These are phyloP conservation scores for Portunus trituberculatus DNA, from an alignment of 1,140 invertebrate species.

Conservation along the genomic window DNA sequence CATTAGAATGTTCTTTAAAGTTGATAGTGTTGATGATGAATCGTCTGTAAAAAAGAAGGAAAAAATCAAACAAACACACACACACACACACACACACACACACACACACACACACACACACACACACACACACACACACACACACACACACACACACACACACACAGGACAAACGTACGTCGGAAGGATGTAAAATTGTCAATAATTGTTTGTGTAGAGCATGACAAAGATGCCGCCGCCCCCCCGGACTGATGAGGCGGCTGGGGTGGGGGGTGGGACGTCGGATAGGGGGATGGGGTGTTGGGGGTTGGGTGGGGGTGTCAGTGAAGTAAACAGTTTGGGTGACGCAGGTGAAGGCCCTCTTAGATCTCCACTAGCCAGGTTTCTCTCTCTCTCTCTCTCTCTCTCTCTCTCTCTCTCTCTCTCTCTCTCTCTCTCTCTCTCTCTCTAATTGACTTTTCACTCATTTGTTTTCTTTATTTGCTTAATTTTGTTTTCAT, in stretches of 20 bases:
- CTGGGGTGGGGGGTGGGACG: background rate
- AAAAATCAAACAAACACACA: background rate
- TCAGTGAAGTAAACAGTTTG: slow-evolving; percentile 65
- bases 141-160: background rate
- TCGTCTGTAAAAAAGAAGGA: background rate
- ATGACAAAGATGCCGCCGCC: slow-evolving; percentile 67
- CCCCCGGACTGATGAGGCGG: background rate
- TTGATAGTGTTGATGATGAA: slow-evolving; percentile 48
- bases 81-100: background rate
- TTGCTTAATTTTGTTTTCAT: background rate
- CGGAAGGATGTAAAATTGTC: slow-evolving; percentile 60
- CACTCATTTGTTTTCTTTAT: too few species aligned
- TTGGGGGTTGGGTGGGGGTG: too few species aligned
- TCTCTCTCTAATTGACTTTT: background rate
- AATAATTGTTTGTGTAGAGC: slow-evolving; percentile 73
- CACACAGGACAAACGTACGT: slow-evolving; percentile 50
- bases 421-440: slow-evolving; percentile 14
- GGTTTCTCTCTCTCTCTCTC: background rate
- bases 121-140: background rate
- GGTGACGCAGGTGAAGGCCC: slow-evolving; percentile 59
- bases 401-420: background rate
- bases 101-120: background rate
- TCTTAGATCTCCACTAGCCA: slow-evolving; percentile 48
- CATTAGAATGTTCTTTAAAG: slow-evolving; percentile 49
- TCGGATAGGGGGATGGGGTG: too few species aligned